Conservation (phyloP, 1,140 invertebrate species). For the Drosophila dunni region DNA sequence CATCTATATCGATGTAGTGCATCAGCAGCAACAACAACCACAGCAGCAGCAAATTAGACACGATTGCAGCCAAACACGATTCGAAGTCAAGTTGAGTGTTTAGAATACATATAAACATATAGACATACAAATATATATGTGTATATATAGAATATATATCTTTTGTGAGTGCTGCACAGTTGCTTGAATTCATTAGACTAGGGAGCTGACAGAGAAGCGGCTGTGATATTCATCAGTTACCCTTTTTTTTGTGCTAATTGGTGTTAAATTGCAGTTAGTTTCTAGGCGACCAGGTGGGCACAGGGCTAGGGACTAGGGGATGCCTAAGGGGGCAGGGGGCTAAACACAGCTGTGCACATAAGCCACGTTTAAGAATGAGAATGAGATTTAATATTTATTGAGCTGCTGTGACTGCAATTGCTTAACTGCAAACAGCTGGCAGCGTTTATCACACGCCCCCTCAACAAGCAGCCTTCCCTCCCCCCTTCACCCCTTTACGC, state of each 20-base stretch:
- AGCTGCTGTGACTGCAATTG: conserved; percentile 32
- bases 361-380: conserved; percentile 23
- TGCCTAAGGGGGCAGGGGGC: neutral
- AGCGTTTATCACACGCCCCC: conserved; percentile 53
- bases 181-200: conserved; percentile 38
- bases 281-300: neutral
- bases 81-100: conserved; percentile 30
- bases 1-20: conserved; percentile 72
- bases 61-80: conserved; percentile 76
- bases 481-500: neutral
- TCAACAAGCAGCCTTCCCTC: neutral
- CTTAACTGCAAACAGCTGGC: conserved; percentile 59
- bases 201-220: neutral
- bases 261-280: conserved; percentile 63
- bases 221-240: conserved; percentile 67
- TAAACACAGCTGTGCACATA: conserved; percentile 72
- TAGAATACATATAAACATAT: conserved; percentile 39
- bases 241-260: conserved; percentile 70
- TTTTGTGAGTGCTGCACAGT: conserved; percentile 47
- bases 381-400: conserved; percentile 50
- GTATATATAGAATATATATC: conserved; percentile 33
- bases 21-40: conserved; percentile 47
- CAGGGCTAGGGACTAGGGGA: neutral
- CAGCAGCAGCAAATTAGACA: conserved; percentile 71
- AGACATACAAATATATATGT: conserved; percentile 16